Evolutionary conservation across 1,140 invertebrate genomes (phyloP).

Genomic region (Drosophila leontia): DNA sequence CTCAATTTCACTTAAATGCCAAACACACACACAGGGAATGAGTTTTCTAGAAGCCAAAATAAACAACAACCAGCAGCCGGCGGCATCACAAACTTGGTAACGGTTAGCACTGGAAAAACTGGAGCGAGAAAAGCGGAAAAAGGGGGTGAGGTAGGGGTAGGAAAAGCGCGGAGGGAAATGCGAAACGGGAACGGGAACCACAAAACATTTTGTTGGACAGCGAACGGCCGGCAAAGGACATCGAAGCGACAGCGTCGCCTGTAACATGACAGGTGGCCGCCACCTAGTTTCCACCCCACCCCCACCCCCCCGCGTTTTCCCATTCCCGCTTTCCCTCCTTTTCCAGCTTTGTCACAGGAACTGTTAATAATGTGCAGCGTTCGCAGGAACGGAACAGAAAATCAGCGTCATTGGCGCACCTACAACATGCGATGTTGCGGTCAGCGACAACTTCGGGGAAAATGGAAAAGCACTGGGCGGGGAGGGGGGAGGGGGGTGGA

Average conservation of each 20-base stretch:
- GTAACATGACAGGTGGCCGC: slow-evolving; percentile 76
- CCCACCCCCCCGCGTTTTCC: neutral
- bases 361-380: slow-evolving; percentile 78
- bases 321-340: neutral
- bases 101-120: slow-evolving; percentile 13
- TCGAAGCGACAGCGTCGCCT: slow-evolving; percentile 52
- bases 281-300: slow-evolving; percentile 7
- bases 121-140: slow-evolving; percentile 5
- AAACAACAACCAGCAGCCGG: slow-evolving; percentile 71
- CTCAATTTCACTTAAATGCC: slow-evolving; percentile 54
- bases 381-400: slow-evolving; percentile 72
- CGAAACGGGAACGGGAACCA: slow-evolving; percentile 72
- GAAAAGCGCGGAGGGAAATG: slow-evolving; percentile 4
- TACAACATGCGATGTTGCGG: slow-evolving; percentile 84
- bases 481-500: neutral
- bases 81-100: slow-evolving; percentile 66
- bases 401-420: slow-evolving; percentile 84
- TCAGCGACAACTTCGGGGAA: slow-evolving; percentile 77
- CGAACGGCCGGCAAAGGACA: slow-evolving; percentile 79
- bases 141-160: too few species aligned
- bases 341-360: slow-evolving; percentile 78
- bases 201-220: slow-evolving; percentile 84
- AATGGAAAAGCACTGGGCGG: slow-evolving; percentile 42
- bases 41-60: slow-evolving; percentile 70
- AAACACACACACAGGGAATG: slow-evolving; percentile 27